phyloP scores from a whole-genome alignment of 2,888 invertebrate species.

The Hirudinaria manillensis region DNA sequence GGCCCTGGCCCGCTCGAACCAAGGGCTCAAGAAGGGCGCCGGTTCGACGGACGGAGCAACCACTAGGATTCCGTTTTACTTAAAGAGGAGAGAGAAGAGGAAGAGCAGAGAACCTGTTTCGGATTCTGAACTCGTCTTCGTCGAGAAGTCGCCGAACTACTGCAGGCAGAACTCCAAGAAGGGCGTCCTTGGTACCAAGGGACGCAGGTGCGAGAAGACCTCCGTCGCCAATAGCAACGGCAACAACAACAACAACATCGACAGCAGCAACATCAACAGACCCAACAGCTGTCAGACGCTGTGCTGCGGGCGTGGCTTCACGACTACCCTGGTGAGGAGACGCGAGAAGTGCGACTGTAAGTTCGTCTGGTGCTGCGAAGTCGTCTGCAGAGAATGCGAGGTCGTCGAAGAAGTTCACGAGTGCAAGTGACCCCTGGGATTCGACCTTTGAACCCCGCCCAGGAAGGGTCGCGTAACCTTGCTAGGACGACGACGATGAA shows the following conservation, averaged over 20 bases:
- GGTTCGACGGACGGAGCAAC: background rate
- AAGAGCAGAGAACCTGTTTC: constrained; percentile 50
- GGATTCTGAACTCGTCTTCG: constrained; percentile 58
- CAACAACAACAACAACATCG: no score
- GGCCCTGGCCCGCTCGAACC: background rate
- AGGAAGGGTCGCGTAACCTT: no score
- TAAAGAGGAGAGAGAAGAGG: constrained; percentile 23
- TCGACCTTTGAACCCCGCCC: no score
- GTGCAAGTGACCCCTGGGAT: constrained; percentile 27
- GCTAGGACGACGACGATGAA: background rate
- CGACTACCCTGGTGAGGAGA: constrained; percentile 19
- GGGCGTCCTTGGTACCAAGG: constrained; percentile 56
- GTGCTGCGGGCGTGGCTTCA: constrained; percentile 51
- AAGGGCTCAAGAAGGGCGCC: background rate
- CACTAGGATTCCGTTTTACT: background rate
- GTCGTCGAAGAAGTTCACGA: constrained; percentile 20
- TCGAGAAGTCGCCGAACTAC: constrained; percentile 60
- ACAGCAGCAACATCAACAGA: constrained; percentile 44
- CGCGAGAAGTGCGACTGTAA: constrained; percentile 32
- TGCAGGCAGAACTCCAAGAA: constrained; percentile 47
- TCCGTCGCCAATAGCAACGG: no score
- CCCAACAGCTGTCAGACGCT: constrained; percentile 57
- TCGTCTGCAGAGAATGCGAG: constrained; percentile 32
- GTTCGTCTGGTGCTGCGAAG: constrained; percentile 35
- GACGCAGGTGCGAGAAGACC: constrained; percentile 59